These are phyloP conservation scores for Tapirus indicus DNA, from an alignment of 2,797 vertebrate genomes.

Conservation along the genomic window DNA sequence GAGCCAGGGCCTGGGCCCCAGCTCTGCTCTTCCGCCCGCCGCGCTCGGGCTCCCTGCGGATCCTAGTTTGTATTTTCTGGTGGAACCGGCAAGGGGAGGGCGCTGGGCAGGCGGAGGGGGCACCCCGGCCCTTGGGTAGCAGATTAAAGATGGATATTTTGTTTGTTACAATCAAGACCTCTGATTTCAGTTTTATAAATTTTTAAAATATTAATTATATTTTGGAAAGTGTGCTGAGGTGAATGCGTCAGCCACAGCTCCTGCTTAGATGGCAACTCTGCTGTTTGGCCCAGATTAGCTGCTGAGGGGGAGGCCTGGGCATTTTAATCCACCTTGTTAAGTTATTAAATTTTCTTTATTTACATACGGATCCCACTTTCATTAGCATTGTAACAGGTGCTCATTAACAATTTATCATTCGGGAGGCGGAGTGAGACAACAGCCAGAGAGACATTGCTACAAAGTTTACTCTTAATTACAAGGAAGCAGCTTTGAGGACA, in stretches of 20 bases:
- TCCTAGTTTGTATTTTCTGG: conserved; percentile 83
- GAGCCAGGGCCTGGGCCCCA: background rate
- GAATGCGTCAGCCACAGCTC: conserved; percentile 81
- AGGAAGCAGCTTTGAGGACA: background rate
- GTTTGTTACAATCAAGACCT: conserved; percentile 93
- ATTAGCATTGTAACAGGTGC: conserved; percentile 92
- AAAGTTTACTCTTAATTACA: conserved; percentile 88
- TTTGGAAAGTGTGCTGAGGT: conserved; percentile 89
- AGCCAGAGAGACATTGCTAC: conserved; percentile 84
- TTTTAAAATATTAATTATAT: conserved; percentile 93
- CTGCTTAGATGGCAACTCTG: conserved; percentile 86
- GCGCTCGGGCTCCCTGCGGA: conserved; percentile 53
- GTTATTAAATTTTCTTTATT: conserved; percentile 93
- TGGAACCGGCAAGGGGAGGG: conserved; percentile 67
- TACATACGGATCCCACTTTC: conserved; percentile 90
- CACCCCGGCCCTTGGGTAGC: conserved; percentile 82
- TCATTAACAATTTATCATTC: conserved; percentile 91
- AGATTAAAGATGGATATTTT: conserved; percentile 92
- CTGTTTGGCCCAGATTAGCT: conserved; percentile 88
- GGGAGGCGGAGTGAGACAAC: conserved; percentile 77
- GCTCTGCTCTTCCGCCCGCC: fast-evolving
- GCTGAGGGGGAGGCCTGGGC: conserved; percentile 87
- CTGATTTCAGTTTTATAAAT: conserved; percentile 91
- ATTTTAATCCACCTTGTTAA: conserved; percentile 93
- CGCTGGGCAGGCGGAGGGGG: background rate